Evolutionary conservation across 1,140 invertebrate species (phyloP), one percentile per base, ranked within the genome.

Genomic region (Drosophila truncata): DNA sequence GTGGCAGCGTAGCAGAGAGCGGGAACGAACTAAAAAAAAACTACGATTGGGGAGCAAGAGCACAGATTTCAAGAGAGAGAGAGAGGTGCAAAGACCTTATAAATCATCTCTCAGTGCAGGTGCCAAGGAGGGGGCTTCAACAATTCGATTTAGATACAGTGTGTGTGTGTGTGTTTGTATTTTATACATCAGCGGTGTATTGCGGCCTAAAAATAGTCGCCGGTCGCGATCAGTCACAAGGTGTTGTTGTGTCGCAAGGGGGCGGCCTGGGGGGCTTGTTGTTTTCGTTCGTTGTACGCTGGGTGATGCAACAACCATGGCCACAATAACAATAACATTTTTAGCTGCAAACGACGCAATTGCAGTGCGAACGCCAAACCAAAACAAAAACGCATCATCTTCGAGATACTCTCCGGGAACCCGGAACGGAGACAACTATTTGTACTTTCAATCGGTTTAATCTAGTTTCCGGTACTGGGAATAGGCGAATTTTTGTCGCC

Each of bases 31-130:
- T 18, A 49, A 82, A 82, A 50, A 54, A 62, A 58, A 74, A 58
- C 35, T 49, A 50, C 44, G 66, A 84, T 59, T 65, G 70, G 42
- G 50, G 60, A 65, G 64, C 23, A 46, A 46, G 50, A 54, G 8
- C 31, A 25, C 33, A 62, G 57, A 64, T 46, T 8, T 27, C 27
- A 27, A 50, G 47, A 35, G 25, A 59, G 27, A 44, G 27, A 46
- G 31, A 57, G 52, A 41, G 83, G 74, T 85, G 78, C 80, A 90
- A 90, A 90, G 85, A 90, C 85, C 85, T 90, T 90, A 90, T 82
- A 90, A 90, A 90, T 90, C 85, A 90, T 25, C 23, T 42, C 23
- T 18, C 58, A 25, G 37, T 62, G 62, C 49, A 61, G 69, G 65
- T 71, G 71, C 50, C 33, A 29, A 25, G 54, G 11, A 11, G 14